Evolutionary conservation across 1,140 invertebrate species (phyloP), one percentile per base, ranked within the genome.

Genomic region (Tenebrio molitor): DNA sequence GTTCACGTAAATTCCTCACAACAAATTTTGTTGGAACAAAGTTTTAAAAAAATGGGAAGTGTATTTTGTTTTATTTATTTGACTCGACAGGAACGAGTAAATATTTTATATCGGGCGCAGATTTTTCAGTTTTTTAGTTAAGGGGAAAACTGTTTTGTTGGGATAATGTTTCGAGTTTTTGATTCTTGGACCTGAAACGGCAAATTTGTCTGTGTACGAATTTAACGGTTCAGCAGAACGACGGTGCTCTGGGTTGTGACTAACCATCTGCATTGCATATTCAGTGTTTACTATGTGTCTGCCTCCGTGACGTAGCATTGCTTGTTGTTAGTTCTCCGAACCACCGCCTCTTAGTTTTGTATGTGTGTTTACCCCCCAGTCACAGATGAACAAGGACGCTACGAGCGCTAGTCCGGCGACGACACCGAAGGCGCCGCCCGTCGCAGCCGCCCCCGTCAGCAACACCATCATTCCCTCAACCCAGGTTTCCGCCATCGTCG

Each of bases 351-450:
- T 19, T 58, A 12, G 21, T 29, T 50, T 21, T 79, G 75, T 78
- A 67, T 73, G 72, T 77, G 69, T 77, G 72, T 69, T 75, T 68
- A 19, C 58, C 50, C 36, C 72, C 69, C 72, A 80, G 78, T 77
- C 78, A 85, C 87, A 89, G 87, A 87, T 87, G 84, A 84, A 83
- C 85, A 88, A 89, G 87, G 88, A 89, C 16, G 41, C 69, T 14
- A 41, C 78, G 10, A 72, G 72, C 53, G 36, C 75, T 3, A 42
- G 68, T 8, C 50, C 77, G 23, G 42, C 69, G 53, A 12, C 65
- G 19, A 42, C 69, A 8, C 7, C 63, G 29, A 46, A 41, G 41
- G 19, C 62, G n/a, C 77, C 76, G 53, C 62, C 73, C 17, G 68
- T 66, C 33, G 72, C 74, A 46, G 72, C 72, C 23, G 74, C 73